Conservation (phyloP, 2,888 invertebrate species). For the Pachliopta kotzebuea region DNA sequence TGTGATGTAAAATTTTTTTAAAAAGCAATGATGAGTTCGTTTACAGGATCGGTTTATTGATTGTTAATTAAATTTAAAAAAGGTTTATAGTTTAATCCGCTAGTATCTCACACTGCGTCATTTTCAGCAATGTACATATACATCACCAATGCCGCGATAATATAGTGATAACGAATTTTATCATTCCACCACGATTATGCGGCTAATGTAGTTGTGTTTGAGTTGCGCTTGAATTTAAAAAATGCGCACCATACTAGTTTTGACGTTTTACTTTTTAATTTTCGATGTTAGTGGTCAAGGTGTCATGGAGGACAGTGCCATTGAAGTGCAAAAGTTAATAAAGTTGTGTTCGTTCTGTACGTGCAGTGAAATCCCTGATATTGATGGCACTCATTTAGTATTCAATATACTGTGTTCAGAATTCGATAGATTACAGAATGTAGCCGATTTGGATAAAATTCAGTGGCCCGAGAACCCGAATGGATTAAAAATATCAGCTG, state of each 20-base stretch:
- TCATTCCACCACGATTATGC: constrained; percentile 64
- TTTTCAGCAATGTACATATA: constrained; percentile 66
- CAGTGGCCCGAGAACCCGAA: constrained; percentile 70
- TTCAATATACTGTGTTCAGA: constrained; percentile 71
- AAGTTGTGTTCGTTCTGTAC: constrained; percentile 67
- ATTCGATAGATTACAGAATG: constrained; percentile 57
- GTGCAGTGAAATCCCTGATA: constrained; percentile 71
- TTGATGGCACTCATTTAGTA: constrained; percentile 64
- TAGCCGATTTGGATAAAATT: constrained; percentile 67
- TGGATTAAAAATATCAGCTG: constrained; percentile 65
- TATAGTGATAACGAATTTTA: constrained; percentile 64
- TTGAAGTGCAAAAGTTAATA: constrained; percentile 47
- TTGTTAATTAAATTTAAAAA: not conserved
- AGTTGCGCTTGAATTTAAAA: constrained; percentile 39
- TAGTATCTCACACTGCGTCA: constrained; percentile 57
- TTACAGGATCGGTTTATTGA: not conserved
- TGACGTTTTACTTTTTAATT: constrained; percentile 56
- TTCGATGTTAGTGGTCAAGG: constrained; percentile 50
- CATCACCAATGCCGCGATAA: constrained; percentile 59
- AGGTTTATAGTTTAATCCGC: constrained; percentile 32
- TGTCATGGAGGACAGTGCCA: constrained; percentile 35
- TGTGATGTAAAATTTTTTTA: not conserved
- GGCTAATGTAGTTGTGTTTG: constrained; percentile 50
- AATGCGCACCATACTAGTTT: constrained; percentile 56
- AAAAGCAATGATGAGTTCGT: not conserved